Percentiles rank a stretch among this genome's conserved stretches.
Conservation (phyloP, 2,797 vertebrate genomes). For the Megaceryle alcyon region DNA sequence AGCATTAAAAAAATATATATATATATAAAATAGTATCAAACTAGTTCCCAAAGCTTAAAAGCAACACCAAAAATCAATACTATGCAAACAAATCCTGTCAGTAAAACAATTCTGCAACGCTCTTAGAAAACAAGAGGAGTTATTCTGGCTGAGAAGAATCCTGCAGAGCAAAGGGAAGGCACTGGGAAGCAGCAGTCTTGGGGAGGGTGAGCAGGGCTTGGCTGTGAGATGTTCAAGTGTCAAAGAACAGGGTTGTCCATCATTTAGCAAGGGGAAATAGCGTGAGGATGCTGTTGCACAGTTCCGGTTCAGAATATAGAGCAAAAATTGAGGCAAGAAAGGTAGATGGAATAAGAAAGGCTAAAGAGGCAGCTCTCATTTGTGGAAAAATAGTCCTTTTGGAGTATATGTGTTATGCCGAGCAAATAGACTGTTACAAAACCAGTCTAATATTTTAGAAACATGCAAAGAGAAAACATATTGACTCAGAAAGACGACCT, state of each 20-base stretch:
- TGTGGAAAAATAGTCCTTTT: not conserved
- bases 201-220: not conserved
- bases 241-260: not conserved
- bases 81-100: not conserved
- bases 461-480: not conserved
- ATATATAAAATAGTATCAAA: not conserved
- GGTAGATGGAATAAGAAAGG: not conserved
- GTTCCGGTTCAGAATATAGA: not conserved
- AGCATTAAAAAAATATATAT: not conserved
- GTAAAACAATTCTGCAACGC: not conserved
- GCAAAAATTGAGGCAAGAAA: not conserved
- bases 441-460: not conserved
- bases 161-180: not conserved
- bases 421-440: not conserved
- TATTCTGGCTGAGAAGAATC: fast-evolving
- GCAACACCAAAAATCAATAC: not conserved
- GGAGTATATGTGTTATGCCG: not conserved
- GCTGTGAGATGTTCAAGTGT: not conserved
- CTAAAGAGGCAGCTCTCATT: not conserved
- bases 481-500: not conserved
- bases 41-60: not conserved
- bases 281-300: not conserved
- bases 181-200: not conserved
- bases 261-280: not conserved
- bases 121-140: not conserved